phyloP scores from a whole-genome alignment of 2,113 vertebrate species.

The Bufo bufo region DNA sequence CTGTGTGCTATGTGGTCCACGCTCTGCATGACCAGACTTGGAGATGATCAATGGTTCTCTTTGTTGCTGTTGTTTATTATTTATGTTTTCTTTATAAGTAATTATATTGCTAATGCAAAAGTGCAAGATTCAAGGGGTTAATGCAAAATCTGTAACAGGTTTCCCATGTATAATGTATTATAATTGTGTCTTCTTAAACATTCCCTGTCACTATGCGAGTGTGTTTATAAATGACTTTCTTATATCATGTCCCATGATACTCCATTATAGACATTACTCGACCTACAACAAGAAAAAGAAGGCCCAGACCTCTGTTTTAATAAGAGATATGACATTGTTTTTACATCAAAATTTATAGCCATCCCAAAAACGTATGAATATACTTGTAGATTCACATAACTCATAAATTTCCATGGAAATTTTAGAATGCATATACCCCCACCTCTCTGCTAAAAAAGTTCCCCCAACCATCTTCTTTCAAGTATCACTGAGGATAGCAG shows the following conservation, averaged over 20 bases:
- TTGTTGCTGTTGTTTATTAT: not conserved
- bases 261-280: not conserved
- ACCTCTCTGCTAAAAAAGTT: not conserved
- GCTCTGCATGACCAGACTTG: conserved; percentile 24
- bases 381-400: too few relatives aligned
- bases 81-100: not conserved
- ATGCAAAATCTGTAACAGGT: not conserved
- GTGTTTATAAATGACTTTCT: too few relatives aligned
- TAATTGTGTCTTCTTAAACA: not conserved
- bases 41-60: not conserved
- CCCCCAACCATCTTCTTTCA: too few relatives aligned
- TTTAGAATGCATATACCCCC: not conserved
- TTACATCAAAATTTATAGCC: too few relatives aligned
- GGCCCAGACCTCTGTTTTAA: too few relatives aligned
- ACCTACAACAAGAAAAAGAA: not conserved
- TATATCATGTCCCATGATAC: not conserved
- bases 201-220: too few relatives aligned
- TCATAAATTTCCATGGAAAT: not conserved
- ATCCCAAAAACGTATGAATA: too few relatives aligned
- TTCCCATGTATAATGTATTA: not conserved
- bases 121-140: not conserved
- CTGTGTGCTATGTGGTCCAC: not conserved
- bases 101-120: not conserved
- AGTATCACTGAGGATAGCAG: too few relatives aligned
- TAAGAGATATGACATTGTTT: too few relatives aligned